These are phyloP conservation scores for Ormyrus labotus DNA, from an alignment of 2,888 invertebrate genomes.

Conservation along the genomic window DNA sequence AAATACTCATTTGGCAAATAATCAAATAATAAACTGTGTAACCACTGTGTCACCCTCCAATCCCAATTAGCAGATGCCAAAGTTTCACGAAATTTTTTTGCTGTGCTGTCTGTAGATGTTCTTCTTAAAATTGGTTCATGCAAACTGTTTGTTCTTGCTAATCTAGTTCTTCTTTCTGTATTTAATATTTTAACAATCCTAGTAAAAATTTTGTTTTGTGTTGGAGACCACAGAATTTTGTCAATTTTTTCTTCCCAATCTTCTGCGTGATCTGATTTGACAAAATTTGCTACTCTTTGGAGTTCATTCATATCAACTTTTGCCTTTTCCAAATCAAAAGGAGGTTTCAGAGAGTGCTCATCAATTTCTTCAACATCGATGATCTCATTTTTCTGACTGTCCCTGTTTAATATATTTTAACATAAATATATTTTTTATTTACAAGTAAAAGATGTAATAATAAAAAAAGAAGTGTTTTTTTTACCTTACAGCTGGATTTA, in stretches of 20 bases:
- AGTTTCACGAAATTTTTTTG: constrained; percentile 81
- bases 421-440: background rate
- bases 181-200: constrained; percentile 82
- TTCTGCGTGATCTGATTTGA: constrained; percentile 77
- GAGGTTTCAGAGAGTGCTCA: constrained; percentile 68
- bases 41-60: constrained; percentile 84
- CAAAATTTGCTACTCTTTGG: constrained; percentile 81
- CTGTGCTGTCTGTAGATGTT: constrained; percentile 84
- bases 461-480: constrained; percentile 2
- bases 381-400: constrained; percentile 66
- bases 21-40: constrained; percentile 85
- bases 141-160: constrained; percentile 79
- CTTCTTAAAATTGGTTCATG: constrained; percentile 84
- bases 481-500: constrained; percentile 40
- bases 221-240: constrained; percentile 80
- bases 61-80: constrained; percentile 86
- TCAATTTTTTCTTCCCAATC: constrained; percentile 85
- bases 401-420: constrained; percentile 55
- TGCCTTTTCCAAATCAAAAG: constrained; percentile 80
- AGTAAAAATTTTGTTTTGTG: constrained; percentile 82
- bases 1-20: constrained; percentile 82
- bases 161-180: constrained; percentile 81
- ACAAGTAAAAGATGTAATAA: background rate
- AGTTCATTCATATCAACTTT: constrained; percentile 84
- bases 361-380: constrained; percentile 65